These are phyloP conservation scores for Camptogramma bilineatum DNA, from an alignment of 2,888 invertebrate species.

Conservation along the genomic window DNA sequence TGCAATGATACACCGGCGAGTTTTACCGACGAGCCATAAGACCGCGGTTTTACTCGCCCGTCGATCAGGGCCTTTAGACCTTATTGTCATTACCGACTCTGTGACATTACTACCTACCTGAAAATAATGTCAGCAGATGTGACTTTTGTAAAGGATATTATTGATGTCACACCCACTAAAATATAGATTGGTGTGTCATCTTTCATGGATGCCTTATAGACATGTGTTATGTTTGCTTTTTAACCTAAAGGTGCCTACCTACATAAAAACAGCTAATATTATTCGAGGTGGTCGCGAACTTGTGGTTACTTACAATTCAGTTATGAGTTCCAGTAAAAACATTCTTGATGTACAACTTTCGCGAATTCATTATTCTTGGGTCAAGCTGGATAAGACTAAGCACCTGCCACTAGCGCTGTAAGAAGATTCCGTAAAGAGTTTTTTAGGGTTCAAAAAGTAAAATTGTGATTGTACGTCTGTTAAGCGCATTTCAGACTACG, in stretches of 20 bases:
- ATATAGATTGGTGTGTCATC: neutral
- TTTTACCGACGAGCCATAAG: too few relatives aligned
- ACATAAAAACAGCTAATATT: neutral
- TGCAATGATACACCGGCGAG: too few relatives aligned
- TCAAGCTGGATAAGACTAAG: neutral
- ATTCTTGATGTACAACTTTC: slow-evolving; percentile 4
- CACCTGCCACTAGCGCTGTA: neutral
- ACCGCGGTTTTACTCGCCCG: too few relatives aligned
- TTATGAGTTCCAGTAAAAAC: slow-evolving; percentile 4
- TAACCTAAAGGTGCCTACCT: neutral
- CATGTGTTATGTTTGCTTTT: neutral
- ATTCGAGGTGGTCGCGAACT: neutral
- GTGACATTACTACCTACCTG: too few relatives aligned
- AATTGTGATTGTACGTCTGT: neutral
- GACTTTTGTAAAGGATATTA: neutral
- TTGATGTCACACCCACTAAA: slow-evolving; percentile 10
- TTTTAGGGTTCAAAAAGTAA: neutral
- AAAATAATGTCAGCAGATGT: neutral
- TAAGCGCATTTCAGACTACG: too few relatives aligned
- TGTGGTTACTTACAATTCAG: neutral
- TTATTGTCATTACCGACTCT: too few relatives aligned
- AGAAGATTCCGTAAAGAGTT: neutral
- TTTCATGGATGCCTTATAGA: neutral
- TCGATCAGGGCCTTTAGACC: too few relatives aligned
- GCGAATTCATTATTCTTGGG: slow-evolving; percentile 1